A percentile compares a stretch with the other conserved stretches of the same genome.
These are phyloP conservation scores for Ictidomys tridecemlineatus DNA, from an alignment of 2,113 vertebrate species.

Conservation along the genomic window DNA sequence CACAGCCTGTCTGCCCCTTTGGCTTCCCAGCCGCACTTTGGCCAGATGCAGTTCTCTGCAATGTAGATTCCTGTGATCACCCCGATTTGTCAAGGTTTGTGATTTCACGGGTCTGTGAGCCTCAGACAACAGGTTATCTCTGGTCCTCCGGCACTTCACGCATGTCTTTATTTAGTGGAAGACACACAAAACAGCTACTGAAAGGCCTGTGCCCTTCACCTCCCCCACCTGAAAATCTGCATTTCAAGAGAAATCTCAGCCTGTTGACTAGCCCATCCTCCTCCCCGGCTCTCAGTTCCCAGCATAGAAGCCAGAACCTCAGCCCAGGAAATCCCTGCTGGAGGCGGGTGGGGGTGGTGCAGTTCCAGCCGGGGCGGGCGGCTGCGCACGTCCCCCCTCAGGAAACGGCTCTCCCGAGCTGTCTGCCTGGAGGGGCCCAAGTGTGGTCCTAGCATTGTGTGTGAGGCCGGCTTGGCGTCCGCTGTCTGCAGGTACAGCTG, in stretches of 20 bases:
- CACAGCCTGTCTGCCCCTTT: background rate
- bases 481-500: fast-evolving
- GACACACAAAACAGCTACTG: background rate
- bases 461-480: fast-evolving
- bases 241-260: slow-evolving; percentile 43
- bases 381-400: background rate
- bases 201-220: background rate
- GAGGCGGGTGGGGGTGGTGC: slow-evolving; percentile 41
- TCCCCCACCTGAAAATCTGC: slow-evolving; percentile 35
- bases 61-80: background rate
- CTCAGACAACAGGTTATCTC: background rate
- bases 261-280: slow-evolving; percentile 19
- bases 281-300: slow-evolving; percentile 13
- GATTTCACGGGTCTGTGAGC: background rate
- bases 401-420: background rate
- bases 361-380: background rate
- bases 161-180: background rate
- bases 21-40: background rate
- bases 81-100: background rate
- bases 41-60: background rate
- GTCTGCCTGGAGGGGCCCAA: background rate
- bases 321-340: slow-evolving; percentile 32
- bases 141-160: background rate
- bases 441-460: too few relatives aligned
- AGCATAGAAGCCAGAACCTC: background rate